These are phyloP conservation scores for Prionace glauca DNA, from an alignment of 2,797 vertebrate species.

Conservation along the genomic window DNA sequence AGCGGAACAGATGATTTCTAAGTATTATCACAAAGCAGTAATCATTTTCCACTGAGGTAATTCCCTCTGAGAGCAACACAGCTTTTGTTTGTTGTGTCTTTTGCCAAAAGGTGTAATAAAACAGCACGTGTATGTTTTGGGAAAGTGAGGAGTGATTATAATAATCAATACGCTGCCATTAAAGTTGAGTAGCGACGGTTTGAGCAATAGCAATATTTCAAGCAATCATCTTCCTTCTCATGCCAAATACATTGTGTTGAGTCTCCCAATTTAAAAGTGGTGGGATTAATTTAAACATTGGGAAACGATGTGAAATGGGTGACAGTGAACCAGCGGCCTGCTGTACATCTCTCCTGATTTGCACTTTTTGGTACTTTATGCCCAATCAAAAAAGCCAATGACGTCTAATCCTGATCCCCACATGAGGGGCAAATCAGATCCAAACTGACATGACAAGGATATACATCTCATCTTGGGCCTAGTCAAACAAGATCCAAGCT, in stretches of 20 bases:
- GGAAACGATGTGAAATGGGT: neutral
- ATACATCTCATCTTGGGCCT: too few species aligned
- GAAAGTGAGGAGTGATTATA: neutral
- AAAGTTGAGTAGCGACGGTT: neutral
- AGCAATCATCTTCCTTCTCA: neutral
- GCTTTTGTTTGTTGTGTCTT: slow-evolving; percentile 4
- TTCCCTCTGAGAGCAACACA: neutral
- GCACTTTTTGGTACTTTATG: too few species aligned
- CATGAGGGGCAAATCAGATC: too few species aligned
- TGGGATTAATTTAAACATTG: neutral
- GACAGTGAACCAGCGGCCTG: neutral
- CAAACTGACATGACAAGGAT: too few species aligned
- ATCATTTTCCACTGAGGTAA: neutral
- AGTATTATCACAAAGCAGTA: neutral
- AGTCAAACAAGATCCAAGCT: too few species aligned
- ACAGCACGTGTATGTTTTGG: neutral
- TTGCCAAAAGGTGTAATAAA: neutral
- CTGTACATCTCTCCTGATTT: neutral
- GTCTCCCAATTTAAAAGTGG: neutral
- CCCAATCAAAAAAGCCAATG: too few species aligned
- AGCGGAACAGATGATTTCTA: neutral
- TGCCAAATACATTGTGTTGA: neutral
- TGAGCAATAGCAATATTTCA: neutral
- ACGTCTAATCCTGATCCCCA: too few species aligned
- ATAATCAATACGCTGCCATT: neutral